phyloP scores from a whole-genome alignment of 2,113 vertebrate genomes.

The Sapajus apella region DNA sequence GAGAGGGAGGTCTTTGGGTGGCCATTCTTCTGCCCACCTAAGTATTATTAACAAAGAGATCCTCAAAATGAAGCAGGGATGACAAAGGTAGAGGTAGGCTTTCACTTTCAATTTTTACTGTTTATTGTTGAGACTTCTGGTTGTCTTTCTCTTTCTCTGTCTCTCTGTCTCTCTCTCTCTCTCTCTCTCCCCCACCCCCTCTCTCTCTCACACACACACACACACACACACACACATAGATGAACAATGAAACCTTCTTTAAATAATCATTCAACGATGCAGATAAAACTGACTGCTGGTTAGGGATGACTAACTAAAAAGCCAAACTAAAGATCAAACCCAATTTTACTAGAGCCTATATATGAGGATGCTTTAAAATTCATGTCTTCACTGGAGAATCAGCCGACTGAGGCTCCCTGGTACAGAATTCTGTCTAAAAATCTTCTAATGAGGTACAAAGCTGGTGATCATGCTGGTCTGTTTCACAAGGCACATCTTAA shows the following conservation, averaged over 20 bases:
- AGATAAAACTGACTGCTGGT: not conserved
- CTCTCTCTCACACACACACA: not conserved
- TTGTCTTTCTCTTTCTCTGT: not conserved
- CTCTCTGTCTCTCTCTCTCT: not conserved
- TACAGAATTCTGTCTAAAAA: not conserved
- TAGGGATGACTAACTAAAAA: slow-evolving; percentile 27
- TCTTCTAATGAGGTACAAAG: slow-evolving; percentile 39
- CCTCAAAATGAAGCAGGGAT: not conserved
- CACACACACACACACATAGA: not conserved
- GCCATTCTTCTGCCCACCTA: not conserved
- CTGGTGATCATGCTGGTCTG: not conserved
- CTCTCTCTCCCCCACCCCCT: too few species aligned
- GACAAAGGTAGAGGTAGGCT: not conserved
- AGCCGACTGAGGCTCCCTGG: not conserved
- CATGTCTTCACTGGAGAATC: not conserved
- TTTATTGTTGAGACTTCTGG: not conserved
- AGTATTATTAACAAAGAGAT: slow-evolving; percentile 3
- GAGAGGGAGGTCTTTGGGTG: not conserved
- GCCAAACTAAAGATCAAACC: not conserved
- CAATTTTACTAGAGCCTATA: not conserved
- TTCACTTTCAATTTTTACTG: not conserved
- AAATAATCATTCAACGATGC: not conserved
- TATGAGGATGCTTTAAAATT: not conserved
- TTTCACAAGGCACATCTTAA: not conserved
- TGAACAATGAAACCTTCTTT: slow-evolving; percentile 4